These are phyloP conservation scores for Aricia agestis DNA, from an alignment of 1,140 invertebrate species.

Conservation along the genomic window DNA sequence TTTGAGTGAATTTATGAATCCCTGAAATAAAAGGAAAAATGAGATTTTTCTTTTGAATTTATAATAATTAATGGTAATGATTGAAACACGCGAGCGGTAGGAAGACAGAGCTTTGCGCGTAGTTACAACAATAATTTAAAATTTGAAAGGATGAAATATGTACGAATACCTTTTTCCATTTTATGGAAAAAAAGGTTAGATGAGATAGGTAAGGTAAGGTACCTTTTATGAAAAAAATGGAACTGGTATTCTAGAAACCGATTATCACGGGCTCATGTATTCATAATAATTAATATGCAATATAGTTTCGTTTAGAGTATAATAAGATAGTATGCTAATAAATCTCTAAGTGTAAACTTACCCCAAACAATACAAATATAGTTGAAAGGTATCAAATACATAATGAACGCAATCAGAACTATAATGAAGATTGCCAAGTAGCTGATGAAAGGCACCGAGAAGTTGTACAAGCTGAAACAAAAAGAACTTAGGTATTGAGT, in stretches of 20 bases:
- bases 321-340: too few relatives aligned
- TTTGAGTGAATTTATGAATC: conserved; percentile 95
- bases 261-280: too few relatives aligned
- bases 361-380: conserved; percentile 96
- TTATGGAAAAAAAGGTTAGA: too few relatives aligned
- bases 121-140: too few relatives aligned
- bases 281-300: too few relatives aligned
- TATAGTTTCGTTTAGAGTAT: too few relatives aligned
- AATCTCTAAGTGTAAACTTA: conserved; percentile 34
- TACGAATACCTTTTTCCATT: too few relatives aligned
- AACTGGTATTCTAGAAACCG: too few relatives aligned
- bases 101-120: too few relatives aligned
- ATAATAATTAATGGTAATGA: background rate
- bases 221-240: too few relatives aligned
- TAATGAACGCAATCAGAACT: conserved; percentile 80
- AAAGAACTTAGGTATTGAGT: conserved; percentile 22
- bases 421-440: conserved; percentile 89
- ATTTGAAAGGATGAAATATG: too few relatives aligned
- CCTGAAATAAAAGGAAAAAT: conserved; percentile 37
- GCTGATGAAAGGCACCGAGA: conserved; percentile 96
- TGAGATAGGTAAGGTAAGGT: too few relatives aligned
- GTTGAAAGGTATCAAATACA: conserved; percentile 93
- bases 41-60: conserved; percentile 9
- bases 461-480: conserved; percentile 91
- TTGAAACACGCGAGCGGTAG: background rate